Percentiles rank a stretch among this genome's conserved stretches.
Conservation (phyloP, 2,797 vertebrate species). For the Aythya fuligula region DNA sequence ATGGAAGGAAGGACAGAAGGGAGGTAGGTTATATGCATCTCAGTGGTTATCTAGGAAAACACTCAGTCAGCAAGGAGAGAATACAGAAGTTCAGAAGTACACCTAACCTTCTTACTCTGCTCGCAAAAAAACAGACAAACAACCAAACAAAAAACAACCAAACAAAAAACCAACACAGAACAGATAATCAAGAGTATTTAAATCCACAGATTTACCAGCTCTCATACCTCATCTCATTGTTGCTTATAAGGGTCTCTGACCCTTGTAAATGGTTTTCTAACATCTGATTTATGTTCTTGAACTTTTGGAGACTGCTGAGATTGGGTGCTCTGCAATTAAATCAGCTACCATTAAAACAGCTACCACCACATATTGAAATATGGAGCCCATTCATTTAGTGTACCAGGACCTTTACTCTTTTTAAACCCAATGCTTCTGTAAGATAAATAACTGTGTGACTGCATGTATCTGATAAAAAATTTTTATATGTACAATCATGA, state of each 20-base stretch:
- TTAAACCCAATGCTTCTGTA: not conserved
- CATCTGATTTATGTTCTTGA: not conserved
- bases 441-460: not conserved
- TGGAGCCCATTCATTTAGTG: not conserved
- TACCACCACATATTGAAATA: not conserved
- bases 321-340: not conserved
- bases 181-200: not conserved
- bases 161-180: not conserved
- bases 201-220: not conserved
- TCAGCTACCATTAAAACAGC: not conserved
- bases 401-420: not conserved
- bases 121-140: not conserved
- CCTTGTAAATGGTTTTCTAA: not conserved
- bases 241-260: not conserved
- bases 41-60: not conserved
- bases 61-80: not conserved
- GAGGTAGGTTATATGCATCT: not conserved
- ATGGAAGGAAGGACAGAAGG: not conserved
- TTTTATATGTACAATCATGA: not conserved
- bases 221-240: not conserved
- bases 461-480: not conserved
- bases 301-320: not conserved
- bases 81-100: not conserved
- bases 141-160: too few relatives aligned
- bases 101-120: not conserved